A percentile compares a stretch with the other conserved stretches of the same genome.
Evolutionary conservation across 2,888 invertebrate genomes (phyloP).

Genomic region (Tenthredo amoena): DNA sequence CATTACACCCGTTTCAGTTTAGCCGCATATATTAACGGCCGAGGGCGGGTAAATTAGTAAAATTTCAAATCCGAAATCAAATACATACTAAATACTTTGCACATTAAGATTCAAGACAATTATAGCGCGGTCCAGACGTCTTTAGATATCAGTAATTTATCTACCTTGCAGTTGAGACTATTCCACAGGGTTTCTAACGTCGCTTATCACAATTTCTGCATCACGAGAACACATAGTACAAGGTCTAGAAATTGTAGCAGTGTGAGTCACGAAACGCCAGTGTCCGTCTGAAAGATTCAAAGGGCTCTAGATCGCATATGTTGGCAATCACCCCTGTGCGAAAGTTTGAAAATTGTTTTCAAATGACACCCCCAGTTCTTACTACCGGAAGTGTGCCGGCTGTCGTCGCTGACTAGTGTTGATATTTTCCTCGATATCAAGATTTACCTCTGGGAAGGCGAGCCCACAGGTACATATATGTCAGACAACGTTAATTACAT

Average conservation of each 20-base stretch:
- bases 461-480: neutral
- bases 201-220: neutral
- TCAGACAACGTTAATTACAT: neutral
- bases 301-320: neutral
- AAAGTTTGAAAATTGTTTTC: slow-evolving; percentile 11
- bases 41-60: neutral
- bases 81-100: neutral
- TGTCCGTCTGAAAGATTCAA: slow-evolving; percentile 22
- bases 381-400: neutral
- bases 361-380: slow-evolving; percentile 22
- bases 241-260: neutral
- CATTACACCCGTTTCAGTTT: neutral
- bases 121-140: neutral
- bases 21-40: neutral
- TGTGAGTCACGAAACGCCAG: neutral
- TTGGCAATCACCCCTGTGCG: neutral
- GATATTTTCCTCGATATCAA: neutral
- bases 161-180: neutral
- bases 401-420: no score
- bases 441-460: neutral
- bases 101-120: neutral
- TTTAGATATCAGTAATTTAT: neutral
- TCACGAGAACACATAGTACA: neutral
- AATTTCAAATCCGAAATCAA: neutral
- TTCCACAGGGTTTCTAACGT: neutral